These are phyloP conservation scores for Hystrix brachyura DNA, from an alignment of 2,113 vertebrate species.

Conservation along the genomic window DNA sequence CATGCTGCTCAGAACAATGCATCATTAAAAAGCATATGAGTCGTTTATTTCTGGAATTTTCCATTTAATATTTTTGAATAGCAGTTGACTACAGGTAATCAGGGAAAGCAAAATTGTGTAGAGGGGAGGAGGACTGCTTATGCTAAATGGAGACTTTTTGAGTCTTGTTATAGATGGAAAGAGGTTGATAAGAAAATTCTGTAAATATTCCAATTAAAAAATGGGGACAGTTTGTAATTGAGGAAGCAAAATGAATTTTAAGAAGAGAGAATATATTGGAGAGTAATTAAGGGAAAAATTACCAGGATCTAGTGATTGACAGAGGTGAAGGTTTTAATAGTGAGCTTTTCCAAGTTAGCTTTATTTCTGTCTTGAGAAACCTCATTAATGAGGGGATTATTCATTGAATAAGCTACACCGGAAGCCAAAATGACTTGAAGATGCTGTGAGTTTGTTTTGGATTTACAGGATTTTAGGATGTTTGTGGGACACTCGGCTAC, in stretches of 20 bases:
- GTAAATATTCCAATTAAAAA: neutral
- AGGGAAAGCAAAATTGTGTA: neutral
- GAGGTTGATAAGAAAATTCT: neutral
- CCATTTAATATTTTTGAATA: neutral
- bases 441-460: neutral
- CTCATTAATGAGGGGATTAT: neutral
- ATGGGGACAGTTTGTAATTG: neutral
- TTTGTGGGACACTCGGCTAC: neutral
- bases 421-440: neutral
- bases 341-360: neutral
- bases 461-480: neutral
- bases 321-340: neutral
- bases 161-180: neutral
- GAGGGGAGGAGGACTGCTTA: too few species aligned
- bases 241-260: neutral
- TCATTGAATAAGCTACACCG: neutral
- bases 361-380: neutral
- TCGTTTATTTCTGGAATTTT: neutral
- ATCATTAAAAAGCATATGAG: neutral
- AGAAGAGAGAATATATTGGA: neutral
- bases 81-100: neutral
- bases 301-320: neutral
- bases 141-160: neutral
- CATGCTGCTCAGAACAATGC: neutral
- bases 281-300: neutral